Evolutionary conservation across 2,888 invertebrate genomes (phyloP), one percentile per base, ranked within the genome.

Genomic region (Phoronis australis): DNA sequence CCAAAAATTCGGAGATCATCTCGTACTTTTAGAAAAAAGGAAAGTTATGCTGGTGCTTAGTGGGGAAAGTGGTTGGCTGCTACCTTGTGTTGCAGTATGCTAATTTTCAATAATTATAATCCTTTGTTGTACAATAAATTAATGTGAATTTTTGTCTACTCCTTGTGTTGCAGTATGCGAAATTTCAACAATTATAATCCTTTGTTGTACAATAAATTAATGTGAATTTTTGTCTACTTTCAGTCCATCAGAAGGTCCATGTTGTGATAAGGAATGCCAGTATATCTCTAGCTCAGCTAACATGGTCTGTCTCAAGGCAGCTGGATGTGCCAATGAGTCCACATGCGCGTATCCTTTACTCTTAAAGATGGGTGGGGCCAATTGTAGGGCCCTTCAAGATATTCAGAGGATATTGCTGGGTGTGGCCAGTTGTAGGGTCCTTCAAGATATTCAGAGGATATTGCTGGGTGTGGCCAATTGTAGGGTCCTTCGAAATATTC

Each of bases 241-340:
- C 61, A 93, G 94, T 73, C 97, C 97, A 0, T 95, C 95, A 47
- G 90, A 97, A 81, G 99, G 99, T 5, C 96, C 95, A 23, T 99
- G 99, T 80, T 99, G 97, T 78, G 83, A 85, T 66, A 83, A 83
- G 52, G 82, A 83, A 27, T 95, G 94, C 75, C 81, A 82, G 62
- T 94, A 89, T 79, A 85, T 89, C 4, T 1, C 46, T 6, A 12
- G 15, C 1, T 6, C 26, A 58, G 80, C 83, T 18, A 75, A 80
- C 41, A 87, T 89, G 78, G 88, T 90, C 74, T 96, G 95, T 73
- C 84, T 92, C 42, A 89, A 89, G 55, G 90, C 90, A 79, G 93
- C 94, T 4, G 95, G 96, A 71, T 97, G 97, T 79, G 89, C 89
- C 68, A 86, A 85, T 80, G 87, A 87, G 40, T 87, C 92, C 41